Evolutionary conservation across 1,140 invertebrate genomes (phyloP).

Genomic region (Drosophila pseudoananassae): DNA sequence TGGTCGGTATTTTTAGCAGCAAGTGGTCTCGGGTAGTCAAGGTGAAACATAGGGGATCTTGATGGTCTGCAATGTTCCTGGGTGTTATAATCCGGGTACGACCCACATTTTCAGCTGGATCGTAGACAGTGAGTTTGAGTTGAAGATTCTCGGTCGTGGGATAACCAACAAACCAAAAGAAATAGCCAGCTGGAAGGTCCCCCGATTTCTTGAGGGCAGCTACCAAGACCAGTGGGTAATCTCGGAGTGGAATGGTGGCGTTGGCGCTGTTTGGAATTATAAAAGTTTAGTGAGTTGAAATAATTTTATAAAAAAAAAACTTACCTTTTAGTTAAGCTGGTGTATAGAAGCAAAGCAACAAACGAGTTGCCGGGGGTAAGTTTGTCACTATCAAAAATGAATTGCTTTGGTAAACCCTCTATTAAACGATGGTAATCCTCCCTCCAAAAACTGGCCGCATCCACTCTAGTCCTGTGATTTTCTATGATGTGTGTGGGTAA

Average conservation of each 20-base stretch:
- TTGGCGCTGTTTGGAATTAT: background rate
- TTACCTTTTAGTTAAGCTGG: background rate
- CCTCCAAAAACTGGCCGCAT: too few species aligned
- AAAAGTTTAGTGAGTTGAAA: background rate
- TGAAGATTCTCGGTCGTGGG: background rate
- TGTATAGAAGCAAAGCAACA: constrained; percentile 7
- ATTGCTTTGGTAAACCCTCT: constrained; percentile 10
- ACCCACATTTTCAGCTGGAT: background rate
- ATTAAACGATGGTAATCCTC: background rate
- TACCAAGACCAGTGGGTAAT: constrained; percentile 4
- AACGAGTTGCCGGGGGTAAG: constrained; percentile 3
- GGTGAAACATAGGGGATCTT: background rate
- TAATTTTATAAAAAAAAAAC: background rate
- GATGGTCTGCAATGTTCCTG: background rate
- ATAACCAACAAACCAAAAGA: constrained; percentile 14
- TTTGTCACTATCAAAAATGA: background rate
- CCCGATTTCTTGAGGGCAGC: background rate
- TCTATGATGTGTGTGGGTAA: background rate
- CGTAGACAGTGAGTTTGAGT: constrained; percentile 4
- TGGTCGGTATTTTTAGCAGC: background rate
- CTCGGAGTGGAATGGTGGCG: background rate
- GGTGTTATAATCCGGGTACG: background rate
- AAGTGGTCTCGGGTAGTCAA: background rate
- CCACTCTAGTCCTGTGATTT: background rate
- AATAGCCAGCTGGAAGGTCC: background rate